Evolutionary conservation across 2,113 vertebrate genomes (phyloP), one percentile per base, ranked within the genome.

Genomic region (Mormyrus lacerda): DNA sequence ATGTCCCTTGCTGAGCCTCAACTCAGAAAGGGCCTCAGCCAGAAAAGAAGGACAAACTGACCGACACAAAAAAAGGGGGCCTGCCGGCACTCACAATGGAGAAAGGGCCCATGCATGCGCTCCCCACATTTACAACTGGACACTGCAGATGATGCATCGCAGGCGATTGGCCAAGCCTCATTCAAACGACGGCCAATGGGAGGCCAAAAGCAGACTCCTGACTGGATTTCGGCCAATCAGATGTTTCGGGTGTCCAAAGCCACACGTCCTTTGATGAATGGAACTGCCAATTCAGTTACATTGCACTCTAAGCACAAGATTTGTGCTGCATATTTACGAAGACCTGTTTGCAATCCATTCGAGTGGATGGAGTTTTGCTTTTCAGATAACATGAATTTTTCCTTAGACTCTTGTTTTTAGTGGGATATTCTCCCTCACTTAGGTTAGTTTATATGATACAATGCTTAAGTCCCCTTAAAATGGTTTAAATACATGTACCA

Each of bases 141-240:
- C 87, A 65, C 87, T 83, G 87, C 82, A 84, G 76, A 89, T 47
- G 42, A 92, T 48, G 86, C 87, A 55, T 45, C 27, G 44, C 50
- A 39, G 79, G 82, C 45, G 65, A 53, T 86, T 92, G 90, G 89
- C 85, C 65, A 15, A 55, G 89, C 89, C 87, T 84, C 84, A 89
- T 92, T 91, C 91, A 92, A 93, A 93, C 88, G 51, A 10, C 90
- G 53, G 84, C 92, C 90, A 92, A 92, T 92, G 47, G 89, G 85
- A 76, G 87, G 87, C 51, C 42, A 58, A 84, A 88, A 53, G 88
- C 79, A 76, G 90, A 82, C 87, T 90, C 89, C 88, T 89, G 89
- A 90, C 89, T 85, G 88, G 87, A 89, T 39, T 85, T 84, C 89
- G 88, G 87, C 88, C 69, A 51, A 55, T 83, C 48, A 44, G 85